Percentiles rank a stretch among this genome's conserved stretches.
Evolutionary conservation across 2,113 vertebrate species (phyloP).

Genomic region (Edolisoma coerulescens): DNA sequence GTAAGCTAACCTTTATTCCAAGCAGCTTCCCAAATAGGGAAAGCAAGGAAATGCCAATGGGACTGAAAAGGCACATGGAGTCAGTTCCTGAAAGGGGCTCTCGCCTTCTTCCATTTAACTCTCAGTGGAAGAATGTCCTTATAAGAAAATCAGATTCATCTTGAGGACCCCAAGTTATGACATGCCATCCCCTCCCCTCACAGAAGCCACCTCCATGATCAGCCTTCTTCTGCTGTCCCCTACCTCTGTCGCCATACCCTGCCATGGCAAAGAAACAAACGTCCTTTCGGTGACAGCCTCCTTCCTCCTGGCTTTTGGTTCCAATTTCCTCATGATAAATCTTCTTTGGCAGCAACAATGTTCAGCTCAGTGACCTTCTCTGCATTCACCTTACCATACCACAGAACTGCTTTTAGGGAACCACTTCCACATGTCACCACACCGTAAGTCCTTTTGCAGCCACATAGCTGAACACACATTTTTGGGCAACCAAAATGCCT

Average conservation of each 20-base stretch:
- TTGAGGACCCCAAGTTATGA: background rate
- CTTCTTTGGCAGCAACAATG: background rate
- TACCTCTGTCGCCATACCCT: background rate
- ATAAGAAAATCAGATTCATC: background rate
- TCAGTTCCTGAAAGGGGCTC: background rate
- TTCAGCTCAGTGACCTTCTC: background rate
- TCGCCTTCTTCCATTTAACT: background rate
- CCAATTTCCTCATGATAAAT: background rate
- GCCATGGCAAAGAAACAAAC: background rate
- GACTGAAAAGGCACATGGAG: background rate
- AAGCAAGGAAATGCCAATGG: background rate
- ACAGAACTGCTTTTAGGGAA: background rate
- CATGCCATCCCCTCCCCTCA: background rate
- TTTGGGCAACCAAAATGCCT: background rate
- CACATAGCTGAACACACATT: background rate
- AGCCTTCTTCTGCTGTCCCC: background rate
- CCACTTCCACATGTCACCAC: background rate
- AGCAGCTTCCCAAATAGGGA: background rate
- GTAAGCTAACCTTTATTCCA: background rate
- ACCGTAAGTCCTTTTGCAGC: background rate
- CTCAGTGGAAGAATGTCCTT: background rate
- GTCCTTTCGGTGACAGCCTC: background rate
- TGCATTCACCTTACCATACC: accelerated
- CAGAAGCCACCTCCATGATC: background rate
- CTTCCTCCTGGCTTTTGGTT: background rate